phyloP scores from a whole-genome alignment of 2,113 vertebrate species.

The Sprattus sprattus region DNA sequence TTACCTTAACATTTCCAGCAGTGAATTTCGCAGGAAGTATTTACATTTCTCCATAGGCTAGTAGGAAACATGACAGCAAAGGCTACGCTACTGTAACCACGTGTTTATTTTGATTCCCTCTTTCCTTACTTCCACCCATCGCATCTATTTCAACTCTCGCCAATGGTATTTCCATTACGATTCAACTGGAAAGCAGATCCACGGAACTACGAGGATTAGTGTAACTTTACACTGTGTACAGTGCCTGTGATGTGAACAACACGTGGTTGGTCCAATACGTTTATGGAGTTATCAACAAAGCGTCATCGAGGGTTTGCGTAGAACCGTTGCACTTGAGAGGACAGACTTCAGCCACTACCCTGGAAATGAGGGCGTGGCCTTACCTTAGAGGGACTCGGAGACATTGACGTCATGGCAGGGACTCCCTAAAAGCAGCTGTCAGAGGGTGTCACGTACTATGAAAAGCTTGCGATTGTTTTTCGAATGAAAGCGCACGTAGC shows the following conservation, averaged over 20 bases:
- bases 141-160: not conserved
- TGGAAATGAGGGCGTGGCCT: not conserved
- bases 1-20: too few relatives aligned
- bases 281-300: constrained; percentile 64
- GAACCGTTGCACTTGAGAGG: constrained; percentile 21
- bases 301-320: constrained; percentile 47
- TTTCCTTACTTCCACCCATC: not conserved
- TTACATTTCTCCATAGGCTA: not conserved
- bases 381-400: constrained; percentile 55
- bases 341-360: not conserved
- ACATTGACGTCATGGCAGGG: constrained; percentile 51
- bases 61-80: not conserved
- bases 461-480: constrained; percentile 68
- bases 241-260: constrained; percentile 48
- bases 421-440: constrained; percentile 62
- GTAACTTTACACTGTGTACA: constrained; percentile 28
- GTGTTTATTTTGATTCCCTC: not conserved
- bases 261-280: constrained; percentile 54
- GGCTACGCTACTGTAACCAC: not conserved
- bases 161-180: constrained; percentile 56
- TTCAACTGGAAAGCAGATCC: constrained; percentile 4
- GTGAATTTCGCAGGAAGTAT: not conserved
- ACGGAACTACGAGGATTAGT: constrained; percentile 39
- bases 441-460: constrained; percentile 46
- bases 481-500: constrained; percentile 51